phyloP scores from a whole-genome alignment of 2,888 invertebrate species.

The Pherbina coryleti region DNA sequence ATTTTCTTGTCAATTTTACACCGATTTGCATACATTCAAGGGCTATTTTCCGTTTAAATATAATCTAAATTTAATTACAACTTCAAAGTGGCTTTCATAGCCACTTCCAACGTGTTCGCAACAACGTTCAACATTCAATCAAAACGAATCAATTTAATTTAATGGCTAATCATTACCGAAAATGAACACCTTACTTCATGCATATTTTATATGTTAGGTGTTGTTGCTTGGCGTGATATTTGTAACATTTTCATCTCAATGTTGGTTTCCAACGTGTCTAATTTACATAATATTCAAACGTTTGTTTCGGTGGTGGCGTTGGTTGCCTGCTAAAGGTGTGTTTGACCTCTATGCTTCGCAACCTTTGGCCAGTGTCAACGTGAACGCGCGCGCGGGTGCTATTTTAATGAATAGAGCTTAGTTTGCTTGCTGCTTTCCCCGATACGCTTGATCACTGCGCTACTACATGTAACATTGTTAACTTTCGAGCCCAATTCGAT shows the following conservation, averaged over 20 bases:
- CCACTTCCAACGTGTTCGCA: not conserved
- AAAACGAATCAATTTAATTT: slow-evolving; percentile 22
- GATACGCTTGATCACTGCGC: too few species aligned
- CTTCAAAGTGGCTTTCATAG: not conserved
- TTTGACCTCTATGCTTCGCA: not conserved
- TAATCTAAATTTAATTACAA: slow-evolving; percentile 21
- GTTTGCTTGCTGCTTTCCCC: not conserved
- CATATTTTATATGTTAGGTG: not conserved
- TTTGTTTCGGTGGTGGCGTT: not conserved
- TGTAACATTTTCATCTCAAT: slow-evolving; percentile 25
- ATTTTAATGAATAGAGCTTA: not conserved
- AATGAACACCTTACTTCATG: not conserved
- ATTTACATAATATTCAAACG: slow-evolving; percentile 18
- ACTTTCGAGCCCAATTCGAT: not conserved
- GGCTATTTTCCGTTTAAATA: not conserved
- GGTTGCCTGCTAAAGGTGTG: too few species aligned
- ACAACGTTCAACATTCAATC: slow-evolving; percentile 18
- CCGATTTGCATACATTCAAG: not conserved
- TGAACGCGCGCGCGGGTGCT: not conserved
- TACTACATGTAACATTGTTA: not conserved
- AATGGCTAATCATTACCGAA: slow-evolving; percentile 9
- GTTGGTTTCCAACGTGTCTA: not conserved
- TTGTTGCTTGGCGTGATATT: slow-evolving; percentile 20
- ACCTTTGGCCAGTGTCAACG: not conserved
- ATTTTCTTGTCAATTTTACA: not conserved